Evolutionary conservation across 2,888 invertebrate genomes (phyloP), one percentile per base, ranked within the genome.

Genomic region (Hyposoter dolosus): DNA sequence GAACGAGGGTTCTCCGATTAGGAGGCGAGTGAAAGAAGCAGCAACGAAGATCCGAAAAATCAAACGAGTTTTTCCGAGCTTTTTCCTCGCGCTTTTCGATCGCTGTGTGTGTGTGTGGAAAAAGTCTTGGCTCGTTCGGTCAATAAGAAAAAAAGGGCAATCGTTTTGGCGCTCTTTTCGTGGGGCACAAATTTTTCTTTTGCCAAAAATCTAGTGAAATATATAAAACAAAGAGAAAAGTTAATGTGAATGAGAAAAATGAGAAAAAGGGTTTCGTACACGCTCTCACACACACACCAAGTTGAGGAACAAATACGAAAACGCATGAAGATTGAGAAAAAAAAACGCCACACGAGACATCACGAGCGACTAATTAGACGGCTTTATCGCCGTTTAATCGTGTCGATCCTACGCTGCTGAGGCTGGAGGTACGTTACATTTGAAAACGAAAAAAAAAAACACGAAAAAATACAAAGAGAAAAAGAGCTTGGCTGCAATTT

Each of bases 391-490:
- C 91, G 92, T 91, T 93, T 92, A 92, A 91, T 93, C 75, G 68
- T 90, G 91, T 91, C 92, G 93, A 92, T 92, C 91, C 92, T 92
- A 91, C 86, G 86, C 93, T 90, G 93, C 92, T 92, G 86, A 86
- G 84, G 92, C 92, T 93, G 90, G 93, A 94, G 94, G 94, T 94
- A 94, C 91, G 94, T 94, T 78, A 66, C 66, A 77, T 68, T 87
- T 90, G 82, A 84, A 75, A 84, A 69, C 40, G 87, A 91, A 83
- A 84, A 66, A 66, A 79, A 84, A 72, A 68, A 35, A 72, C 65
- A 53, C 40, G 12, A 65, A 68, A 66, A 66, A 60, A 76, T 63
- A 23, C 74, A 76, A 68, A 69, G 28, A 56, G 68, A 84, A 76
- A 63, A 83, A 72, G 90, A 92, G 93, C 93, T 93, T 93, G 91